Percentiles rank a stretch among this genome's conserved stretches.
These are phyloP conservation scores for Colinus virginianus DNA, from an alignment of 2,113 vertebrate genomes.

Conservation along the genomic window DNA sequence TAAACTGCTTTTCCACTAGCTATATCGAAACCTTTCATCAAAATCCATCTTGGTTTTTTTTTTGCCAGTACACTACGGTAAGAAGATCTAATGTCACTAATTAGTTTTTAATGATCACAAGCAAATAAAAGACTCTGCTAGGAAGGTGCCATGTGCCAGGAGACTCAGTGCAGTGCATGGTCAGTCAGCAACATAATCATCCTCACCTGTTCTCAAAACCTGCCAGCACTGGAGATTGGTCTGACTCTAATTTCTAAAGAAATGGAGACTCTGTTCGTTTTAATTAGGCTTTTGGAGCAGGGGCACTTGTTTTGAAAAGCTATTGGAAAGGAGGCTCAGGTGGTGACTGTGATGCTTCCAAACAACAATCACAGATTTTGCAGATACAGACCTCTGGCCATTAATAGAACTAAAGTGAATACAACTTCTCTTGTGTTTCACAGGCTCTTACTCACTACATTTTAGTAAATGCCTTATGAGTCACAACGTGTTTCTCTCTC, in stretches of 20 bases:
- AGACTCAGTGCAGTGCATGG: neutral
- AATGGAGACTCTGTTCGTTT: conserved; percentile 9
- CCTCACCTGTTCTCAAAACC: conserved; percentile 51
- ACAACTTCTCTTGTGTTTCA: neutral
- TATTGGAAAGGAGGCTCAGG: conserved; percentile 1
- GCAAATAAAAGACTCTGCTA: conserved; percentile 40
- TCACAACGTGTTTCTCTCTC: neutral
- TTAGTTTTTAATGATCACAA: conserved; percentile 73
- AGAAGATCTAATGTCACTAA: conserved; percentile 66
- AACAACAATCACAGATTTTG: neutral
- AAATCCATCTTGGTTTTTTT: conserved; percentile 16
- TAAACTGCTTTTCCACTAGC: neutral
- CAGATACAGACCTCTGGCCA: neutral
- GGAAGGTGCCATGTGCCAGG: conserved; percentile 26
- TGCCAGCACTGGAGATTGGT: conserved; percentile 24
- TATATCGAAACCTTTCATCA: neutral
- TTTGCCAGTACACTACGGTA: neutral
- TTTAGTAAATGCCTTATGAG: conserved; percentile 20
- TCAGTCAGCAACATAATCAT: conserved; percentile 44
- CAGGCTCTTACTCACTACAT: neutral
- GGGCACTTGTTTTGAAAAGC: conserved; percentile 31
- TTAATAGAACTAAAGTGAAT: neutral
- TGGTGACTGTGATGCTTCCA: neutral
- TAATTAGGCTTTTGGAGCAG: conserved; percentile 48
- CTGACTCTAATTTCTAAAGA: conserved; percentile 45